Percentiles rank a stretch among this genome's conserved stretches.
Evolutionary conservation across 2,797 vertebrate species (phyloP).

Genomic region (Enteromius thamalakanensis): DNA sequence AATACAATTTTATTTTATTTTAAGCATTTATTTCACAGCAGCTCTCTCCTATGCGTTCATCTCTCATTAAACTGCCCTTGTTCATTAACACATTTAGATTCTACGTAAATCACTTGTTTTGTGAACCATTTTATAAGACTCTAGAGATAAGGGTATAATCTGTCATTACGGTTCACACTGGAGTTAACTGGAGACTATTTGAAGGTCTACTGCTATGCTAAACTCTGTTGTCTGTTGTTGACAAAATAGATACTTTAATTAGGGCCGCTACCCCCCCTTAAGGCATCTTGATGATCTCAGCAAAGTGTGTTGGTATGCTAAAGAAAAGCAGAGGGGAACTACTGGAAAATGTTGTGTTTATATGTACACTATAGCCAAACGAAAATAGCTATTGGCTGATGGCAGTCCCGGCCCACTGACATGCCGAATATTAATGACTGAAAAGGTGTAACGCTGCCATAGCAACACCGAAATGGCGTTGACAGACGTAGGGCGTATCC

Average conservation of each 20-base stretch:
- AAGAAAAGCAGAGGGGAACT: conserved; percentile 51
- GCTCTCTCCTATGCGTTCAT: neutral
- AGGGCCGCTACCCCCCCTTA: conserved; percentile 31
- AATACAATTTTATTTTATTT: too few species aligned
- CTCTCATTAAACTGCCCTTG: neutral
- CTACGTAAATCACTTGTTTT: neutral
- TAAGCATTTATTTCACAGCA: neutral
- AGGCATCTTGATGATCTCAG: conserved; percentile 58
- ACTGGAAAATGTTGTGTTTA: conserved; percentile 16
- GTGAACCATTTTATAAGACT: too few species aligned
- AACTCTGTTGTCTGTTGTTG: conserved; percentile 59
- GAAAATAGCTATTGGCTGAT: conserved; percentile 39
- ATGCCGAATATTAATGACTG: conserved; percentile 30
- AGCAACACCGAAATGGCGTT: conserved; percentile 19
- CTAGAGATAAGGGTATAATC: conserved; percentile 37
- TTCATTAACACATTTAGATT: neutral
- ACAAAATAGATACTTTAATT: conserved; percentile 63
- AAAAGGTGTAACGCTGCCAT: conserved; percentile 5
- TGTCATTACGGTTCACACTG: conserved; percentile 33
- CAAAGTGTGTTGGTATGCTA: conserved; percentile 69
- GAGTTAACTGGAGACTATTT: conserved; percentile 48
- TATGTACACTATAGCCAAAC: conserved; percentile 49
- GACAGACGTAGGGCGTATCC: neutral
- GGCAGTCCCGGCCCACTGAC: conserved; percentile 61
- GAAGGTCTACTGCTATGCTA: conserved; percentile 43